These are phyloP conservation scores for Centropus bengalensis DNA, from an alignment of 2,113 vertebrate genomes.

Conservation along the genomic window DNA sequence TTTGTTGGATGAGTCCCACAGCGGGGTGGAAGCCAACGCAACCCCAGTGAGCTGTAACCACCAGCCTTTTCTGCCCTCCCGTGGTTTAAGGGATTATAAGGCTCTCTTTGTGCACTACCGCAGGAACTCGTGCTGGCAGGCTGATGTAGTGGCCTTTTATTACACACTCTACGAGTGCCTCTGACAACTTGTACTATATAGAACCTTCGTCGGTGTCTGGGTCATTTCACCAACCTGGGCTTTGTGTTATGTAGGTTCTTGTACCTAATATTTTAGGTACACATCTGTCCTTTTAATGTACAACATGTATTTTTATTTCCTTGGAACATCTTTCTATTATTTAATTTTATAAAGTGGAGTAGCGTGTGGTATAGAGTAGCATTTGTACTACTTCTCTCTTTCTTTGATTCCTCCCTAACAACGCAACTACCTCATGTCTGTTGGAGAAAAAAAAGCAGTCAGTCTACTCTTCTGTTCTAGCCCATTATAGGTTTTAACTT, in stretches of 20 bases:
- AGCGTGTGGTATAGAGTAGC: slow-evolving; percentile 74
- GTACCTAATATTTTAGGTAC: slow-evolving; percentile 68
- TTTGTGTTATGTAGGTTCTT: slow-evolving; percentile 53
- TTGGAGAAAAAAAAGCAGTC: slow-evolving; percentile 61
- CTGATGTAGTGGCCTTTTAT: slow-evolving; percentile 66
- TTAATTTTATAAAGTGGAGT: slow-evolving; percentile 75
- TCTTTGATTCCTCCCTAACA: slow-evolving; percentile 68
- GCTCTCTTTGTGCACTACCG: background rate
- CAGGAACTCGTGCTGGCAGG: slow-evolving; percentile 21
- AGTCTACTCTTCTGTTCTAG: slow-evolving; percentile 26
- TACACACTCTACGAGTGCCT: slow-evolving; percentile 86
- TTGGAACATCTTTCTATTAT: slow-evolving; percentile 67
- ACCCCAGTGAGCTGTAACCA: slow-evolving; percentile 12
- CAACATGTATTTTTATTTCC: slow-evolving; percentile 69
- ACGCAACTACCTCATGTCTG: slow-evolving; percentile 83
- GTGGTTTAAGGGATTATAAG: slow-evolving; percentile 43
- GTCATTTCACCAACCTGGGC: slow-evolving; percentile 54
- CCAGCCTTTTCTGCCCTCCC: slow-evolving; percentile 51
- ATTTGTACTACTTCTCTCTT: slow-evolving; percentile 68
- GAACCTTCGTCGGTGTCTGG: slow-evolving; percentile 61
- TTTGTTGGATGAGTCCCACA: background rate
- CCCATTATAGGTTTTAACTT: slow-evolving; percentile 52
- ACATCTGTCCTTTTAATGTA: slow-evolving; percentile 42
- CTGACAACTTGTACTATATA: slow-evolving; percentile 63
- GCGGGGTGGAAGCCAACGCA: background rate